Percentiles rank a stretch among this genome's conserved stretches.
Evolutionary conservation across 2,113 vertebrate species (phyloP).

Genomic region (Accipiter cooperii): DNA sequence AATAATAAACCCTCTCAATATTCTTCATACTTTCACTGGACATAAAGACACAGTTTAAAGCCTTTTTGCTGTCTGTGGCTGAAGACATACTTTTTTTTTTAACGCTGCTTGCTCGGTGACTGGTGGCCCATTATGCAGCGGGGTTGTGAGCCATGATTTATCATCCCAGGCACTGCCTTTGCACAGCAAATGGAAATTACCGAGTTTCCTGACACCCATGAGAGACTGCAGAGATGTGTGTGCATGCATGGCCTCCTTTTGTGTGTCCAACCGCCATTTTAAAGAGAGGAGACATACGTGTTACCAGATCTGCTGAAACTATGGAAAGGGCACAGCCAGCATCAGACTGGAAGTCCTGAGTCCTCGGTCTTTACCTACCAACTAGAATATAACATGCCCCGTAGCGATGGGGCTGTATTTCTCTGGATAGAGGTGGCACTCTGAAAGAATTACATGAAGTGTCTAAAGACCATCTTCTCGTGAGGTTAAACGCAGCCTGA

Average conservation of each 20-base stretch:
- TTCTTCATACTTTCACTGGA: background rate
- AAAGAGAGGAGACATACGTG: background rate
- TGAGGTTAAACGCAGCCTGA: background rate
- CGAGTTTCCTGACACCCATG: background rate
- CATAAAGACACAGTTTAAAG: background rate
- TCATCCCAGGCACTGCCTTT: background rate
- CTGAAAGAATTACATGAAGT: background rate
- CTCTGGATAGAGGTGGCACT: background rate
- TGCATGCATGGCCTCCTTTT: background rate
- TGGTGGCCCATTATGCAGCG: background rate
- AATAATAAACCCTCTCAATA: background rate
- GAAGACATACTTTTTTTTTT: background rate
- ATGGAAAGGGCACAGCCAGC: background rate
- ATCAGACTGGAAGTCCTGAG: background rate
- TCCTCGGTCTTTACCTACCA: background rate
- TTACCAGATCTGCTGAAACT: background rate
- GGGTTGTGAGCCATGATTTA: background rate
- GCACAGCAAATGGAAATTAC: background rate
- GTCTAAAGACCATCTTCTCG: background rate
- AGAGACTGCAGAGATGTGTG: background rate
- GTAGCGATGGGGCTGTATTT: background rate
- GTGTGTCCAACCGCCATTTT: background rate
- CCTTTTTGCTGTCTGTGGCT: background rate
- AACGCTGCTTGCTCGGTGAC: background rate
- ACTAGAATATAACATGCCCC: background rate